phyloP scores from a whole-genome alignment of 2,888 invertebrate genomes.

The Pilophorus perplexus region DNA sequence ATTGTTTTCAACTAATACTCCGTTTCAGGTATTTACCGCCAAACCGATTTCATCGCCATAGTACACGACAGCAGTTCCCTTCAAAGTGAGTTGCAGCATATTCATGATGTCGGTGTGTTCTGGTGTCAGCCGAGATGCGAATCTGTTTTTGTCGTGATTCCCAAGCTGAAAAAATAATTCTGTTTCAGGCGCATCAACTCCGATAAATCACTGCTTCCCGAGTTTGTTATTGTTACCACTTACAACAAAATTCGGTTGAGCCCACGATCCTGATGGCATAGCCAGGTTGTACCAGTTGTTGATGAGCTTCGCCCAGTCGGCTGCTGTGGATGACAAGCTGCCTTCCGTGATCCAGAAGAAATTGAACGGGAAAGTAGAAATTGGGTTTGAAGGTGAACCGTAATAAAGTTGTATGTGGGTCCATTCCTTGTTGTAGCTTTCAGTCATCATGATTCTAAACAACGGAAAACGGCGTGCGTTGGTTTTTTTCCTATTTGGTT shows the following conservation, averaged over 20 bases:
- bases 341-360: slow-evolving; percentile 67
- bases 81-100: slow-evolving; percentile 67
- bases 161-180: slow-evolving; percentile 57
- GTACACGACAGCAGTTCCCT: slow-evolving; percentile 74
- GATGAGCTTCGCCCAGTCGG: slow-evolving; percentile 57
- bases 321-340: slow-evolving; percentile 55
- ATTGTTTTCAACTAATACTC: too few species aligned
- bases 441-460: slow-evolving; percentile 69
- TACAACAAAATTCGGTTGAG: slow-evolving; percentile 66
- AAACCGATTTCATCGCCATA: slow-evolving; percentile 85
- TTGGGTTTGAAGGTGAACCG: slow-evolving; percentile 56
- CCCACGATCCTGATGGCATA: slow-evolving; percentile 57
- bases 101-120: slow-evolving; percentile 68
- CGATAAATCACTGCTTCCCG: background rate
- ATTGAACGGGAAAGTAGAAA: slow-evolving; percentile 72
- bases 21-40: slow-evolving; percentile 53
- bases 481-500: background rate
- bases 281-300: slow-evolving; percentile 59
- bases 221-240: too few species aligned
- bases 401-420: slow-evolving; percentile 62
- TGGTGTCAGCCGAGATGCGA: slow-evolving; percentile 57
- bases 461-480: too few species aligned
- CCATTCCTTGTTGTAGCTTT: slow-evolving; percentile 61
- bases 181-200: background rate
- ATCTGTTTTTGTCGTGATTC: slow-evolving; percentile 66